phyloP scores from a whole-genome alignment of 2,113 vertebrate species.

The Mobula birostris region DNA sequence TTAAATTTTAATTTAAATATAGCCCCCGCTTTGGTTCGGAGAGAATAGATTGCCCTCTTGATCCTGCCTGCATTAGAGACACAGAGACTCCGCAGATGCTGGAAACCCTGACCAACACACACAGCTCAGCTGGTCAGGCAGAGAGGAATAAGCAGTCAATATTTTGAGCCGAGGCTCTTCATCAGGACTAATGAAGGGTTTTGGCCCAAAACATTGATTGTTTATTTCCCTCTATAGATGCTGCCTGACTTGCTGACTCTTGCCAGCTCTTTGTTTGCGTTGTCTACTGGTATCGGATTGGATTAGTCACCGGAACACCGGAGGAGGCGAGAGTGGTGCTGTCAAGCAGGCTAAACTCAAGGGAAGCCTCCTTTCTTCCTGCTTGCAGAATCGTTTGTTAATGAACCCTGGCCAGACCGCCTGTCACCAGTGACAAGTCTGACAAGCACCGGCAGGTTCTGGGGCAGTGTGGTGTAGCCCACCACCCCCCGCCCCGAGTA shows the following conservation, averaged over 20 bases:
- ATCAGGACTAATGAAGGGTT: no score
- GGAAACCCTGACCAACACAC: no score
- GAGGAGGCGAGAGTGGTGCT: neutral
- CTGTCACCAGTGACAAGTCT: neutral
- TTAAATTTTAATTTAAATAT: no score
- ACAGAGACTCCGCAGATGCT: no score
- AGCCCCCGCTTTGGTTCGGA: neutral
- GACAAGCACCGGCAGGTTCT: neutral
- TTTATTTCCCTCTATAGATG: no score
- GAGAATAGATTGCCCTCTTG: neutral
- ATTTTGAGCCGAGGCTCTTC: no score
- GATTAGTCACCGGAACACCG: accelerated
- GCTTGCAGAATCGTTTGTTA: neutral
- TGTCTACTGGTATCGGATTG: neutral
- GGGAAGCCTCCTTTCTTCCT: neutral
- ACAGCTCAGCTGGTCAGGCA: no score
- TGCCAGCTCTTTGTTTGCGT: no score
- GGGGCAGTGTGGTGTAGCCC: neutral
- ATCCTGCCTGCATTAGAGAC: neutral
- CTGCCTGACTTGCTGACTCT: no score
- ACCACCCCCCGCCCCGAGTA: neutral
- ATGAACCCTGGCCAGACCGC: neutral
- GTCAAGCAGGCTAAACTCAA: neutral
- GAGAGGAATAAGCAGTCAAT: no score
- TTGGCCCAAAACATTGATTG: no score